Base-by-base conservation (phyloP, 2,113 vertebrate species). In the Pithys albifrons region DNA sequence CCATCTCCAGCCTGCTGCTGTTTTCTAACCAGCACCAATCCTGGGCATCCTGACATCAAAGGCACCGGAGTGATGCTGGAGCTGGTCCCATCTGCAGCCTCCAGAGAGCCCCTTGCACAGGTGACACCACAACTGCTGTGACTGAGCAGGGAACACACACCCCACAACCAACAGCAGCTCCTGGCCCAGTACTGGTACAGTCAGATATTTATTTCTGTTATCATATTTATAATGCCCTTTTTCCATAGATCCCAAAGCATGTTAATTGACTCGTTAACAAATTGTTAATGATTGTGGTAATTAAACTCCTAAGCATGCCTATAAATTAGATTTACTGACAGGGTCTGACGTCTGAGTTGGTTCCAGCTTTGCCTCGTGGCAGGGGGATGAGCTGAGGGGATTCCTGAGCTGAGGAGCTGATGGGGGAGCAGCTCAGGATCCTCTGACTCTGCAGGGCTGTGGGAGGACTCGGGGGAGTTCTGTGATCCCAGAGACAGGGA, bases 181-280 rank as follows among this genome's bases (percentile, higher is more conserved):
- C 74, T 0, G 24, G 6, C 27, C 3, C 1, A 14, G 9, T 3
- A 5, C 65, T 0, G 4, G 55, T 13, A 54, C 27, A 9, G 4
- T 16, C 86, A 41, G 43, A 24, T 8, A 4, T 31, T 62, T 12
- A 22, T 23, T 71, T 23, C 58, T 59, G 10, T 33, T 48, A 3
- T 12, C 37, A 2, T 28, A 12, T 73, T 43, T 31, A 20, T 19
- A 59, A 46, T 2, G 72, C 49, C 75, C 54, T 76, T 71, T 31
- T 79, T 75, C 75, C 41, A 4, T 1, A 73, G 76, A 58, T 67
- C 81, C 80, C 62, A 13, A 12, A 76, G 71, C 62, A 15, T 8
- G 48, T 55, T 71, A 88, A 88, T 46, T 19, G 76, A 69, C 64
- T 93, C 49, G 28, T 94, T 91, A 89, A 51, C 54, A 14, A 64